Evolutionary conservation across 2,888 invertebrate species (phyloP), one percentile per base, ranked within the genome.

Genomic region (Serrognathus titanus): DNA sequence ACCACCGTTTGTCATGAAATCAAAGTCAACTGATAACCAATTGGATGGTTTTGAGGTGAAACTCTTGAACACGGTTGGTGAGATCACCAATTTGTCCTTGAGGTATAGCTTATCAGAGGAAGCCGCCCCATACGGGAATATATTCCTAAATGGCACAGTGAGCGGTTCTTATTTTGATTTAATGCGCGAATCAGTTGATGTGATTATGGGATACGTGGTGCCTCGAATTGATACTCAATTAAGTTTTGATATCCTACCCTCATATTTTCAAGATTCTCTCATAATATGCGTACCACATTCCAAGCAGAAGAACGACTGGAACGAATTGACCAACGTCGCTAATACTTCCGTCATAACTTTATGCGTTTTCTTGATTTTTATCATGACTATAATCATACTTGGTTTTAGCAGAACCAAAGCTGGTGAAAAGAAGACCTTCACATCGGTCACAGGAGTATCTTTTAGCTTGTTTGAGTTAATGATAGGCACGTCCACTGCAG

Each of bases 231-330:
- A 66, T 13, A 63, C 70, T 20, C 64, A 68, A 38, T 40, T 57
- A 10, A 60, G 61, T 55, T 70, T 76, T 39, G 76, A 76, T 53
- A 57, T 66, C 9, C 71, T 71, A 11, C 51, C 64, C 4, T 66
- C 73, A 1, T 74, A 74, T 57, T 60, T 69, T 13, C 70, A 71
- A 47, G 75, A 76, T 57, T 66, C 69, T 3, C 58, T 75, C 3
- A 62, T 69, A 0, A 75, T 73, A 71, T 73, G 75, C 39, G 73
- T 73, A 3, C 72, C 76, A 0, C 72, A 73, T 53, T 70, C 73
- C 3, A 65, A 67, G 43, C 59, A 55, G 40, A 37, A 60, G 7
- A 57, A 66, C 0, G 58, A 66, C 45, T 71, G 71, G 71, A 58
- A 57, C 12, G 63, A 64, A 49, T 49, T 70, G 3, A 46, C 64